Evolutionary conservation across 2,113 vertebrate genomes (phyloP), one percentile per base, ranked within the genome.

Genomic region (Zosterops japonicus): DNA sequence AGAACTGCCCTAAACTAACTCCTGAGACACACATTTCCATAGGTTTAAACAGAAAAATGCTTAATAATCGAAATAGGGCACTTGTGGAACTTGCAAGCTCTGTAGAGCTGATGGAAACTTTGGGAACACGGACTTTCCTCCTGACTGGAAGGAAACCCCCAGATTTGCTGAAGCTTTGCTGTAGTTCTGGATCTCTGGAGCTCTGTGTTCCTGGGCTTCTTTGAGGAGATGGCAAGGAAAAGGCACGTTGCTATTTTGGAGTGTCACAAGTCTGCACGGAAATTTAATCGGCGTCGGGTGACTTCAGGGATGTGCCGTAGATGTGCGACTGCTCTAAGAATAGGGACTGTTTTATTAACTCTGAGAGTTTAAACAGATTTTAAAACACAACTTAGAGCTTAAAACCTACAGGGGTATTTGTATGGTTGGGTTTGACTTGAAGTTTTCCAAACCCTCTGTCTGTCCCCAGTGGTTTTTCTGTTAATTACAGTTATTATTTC

Each of bases 41-140:
- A 35, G 28, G 5, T 46, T 75, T 46, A 49, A 71, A 31, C 5
- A 46, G 11, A 7, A 27, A 72, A 64, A n/a, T 0, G 12, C 41
- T 65, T 35, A 12, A 4, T 52, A 18, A 41, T 84, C 13, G 0
- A 29, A 64, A 16, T 0, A 5, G 33, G 5, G 14, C 4, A 1
- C 16, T 50, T 42, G 2, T 78, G 35, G 29, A 55, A 35, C 74
- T 50, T 49, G 21, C 2, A 12, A 29, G 4, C 59, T 28, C 53
- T 25, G 27, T 19, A 36, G 69, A 67, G 19, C 39, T 13, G 50
- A 15, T 18, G 44, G 47, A 20, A 79, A 20, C 19, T 20, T 52
- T 14, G 31, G n/a, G 19, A 86, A 9, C 56, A 50, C 0, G 1
- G 8, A 18, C 33, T 39, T 75, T 57, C 14, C 35, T 44, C 17